These are phyloP conservation scores for Epirrhoe alternata DNA, from an alignment of 2,888 invertebrate genomes.

Conservation along the genomic window DNA sequence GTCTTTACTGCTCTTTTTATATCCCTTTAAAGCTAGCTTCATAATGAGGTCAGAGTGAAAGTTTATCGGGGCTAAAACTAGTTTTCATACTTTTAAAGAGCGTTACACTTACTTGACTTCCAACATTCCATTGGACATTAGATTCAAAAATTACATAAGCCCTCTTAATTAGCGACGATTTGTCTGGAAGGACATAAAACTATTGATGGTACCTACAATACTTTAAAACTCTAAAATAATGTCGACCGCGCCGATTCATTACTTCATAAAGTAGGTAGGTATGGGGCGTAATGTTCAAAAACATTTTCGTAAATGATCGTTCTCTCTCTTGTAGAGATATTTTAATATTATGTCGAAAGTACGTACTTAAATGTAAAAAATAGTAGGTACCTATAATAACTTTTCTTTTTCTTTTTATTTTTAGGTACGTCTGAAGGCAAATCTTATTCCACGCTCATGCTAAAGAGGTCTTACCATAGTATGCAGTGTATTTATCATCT, in stretches of 20 bases:
- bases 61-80: constrained; percentile 1
- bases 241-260: too few species aligned
- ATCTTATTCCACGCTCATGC: background rate
- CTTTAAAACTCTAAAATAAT: too few species aligned
- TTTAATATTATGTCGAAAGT: too few species aligned
- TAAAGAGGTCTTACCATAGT: background rate
- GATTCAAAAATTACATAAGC: background rate
- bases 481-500: constrained; percentile 12
- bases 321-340: too few species aligned
- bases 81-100: constrained; percentile 17
- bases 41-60: background rate
- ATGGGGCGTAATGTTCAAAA: too few species aligned
- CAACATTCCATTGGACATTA: constrained; percentile 9
- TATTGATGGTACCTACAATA: too few species aligned
- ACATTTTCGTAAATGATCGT: too few species aligned
- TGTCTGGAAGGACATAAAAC: too few species aligned
- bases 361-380: too few species aligned
- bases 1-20: background rate
- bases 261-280: too few species aligned
- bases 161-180: background rate
- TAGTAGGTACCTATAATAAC: too few species aligned
- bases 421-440: background rate
- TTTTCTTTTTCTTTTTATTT: background rate
- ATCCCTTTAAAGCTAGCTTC: constrained; percentile 8
- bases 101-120: constrained; percentile 20